Conservation (phyloP, 2,797 vertebrate genomes). For the Poeciliopsis turneri region DNA sequence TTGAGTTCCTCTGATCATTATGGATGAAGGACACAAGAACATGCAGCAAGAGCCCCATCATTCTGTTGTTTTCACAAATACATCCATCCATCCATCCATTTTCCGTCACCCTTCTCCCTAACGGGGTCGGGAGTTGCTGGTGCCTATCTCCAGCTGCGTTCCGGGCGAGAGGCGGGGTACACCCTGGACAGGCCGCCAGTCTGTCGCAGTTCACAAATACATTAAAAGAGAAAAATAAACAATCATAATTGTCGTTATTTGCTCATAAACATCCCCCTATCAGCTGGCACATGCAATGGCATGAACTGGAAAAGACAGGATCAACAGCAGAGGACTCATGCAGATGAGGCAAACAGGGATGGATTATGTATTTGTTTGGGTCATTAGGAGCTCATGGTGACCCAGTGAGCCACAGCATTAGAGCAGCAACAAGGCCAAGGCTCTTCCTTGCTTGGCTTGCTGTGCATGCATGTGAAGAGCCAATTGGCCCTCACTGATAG, state of each 20-base stretch:
- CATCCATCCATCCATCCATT: too few relatives aligned
- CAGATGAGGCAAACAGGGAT: constrained; percentile 47
- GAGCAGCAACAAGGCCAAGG: constrained; percentile 42
- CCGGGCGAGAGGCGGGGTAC: too few relatives aligned
- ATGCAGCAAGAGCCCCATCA: constrained; percentile 48
- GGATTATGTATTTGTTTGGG: constrained; percentile 67
- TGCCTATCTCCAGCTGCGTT: too few relatives aligned
- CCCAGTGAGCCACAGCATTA: constrained; percentile 67
- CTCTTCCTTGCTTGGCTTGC: constrained; percentile 53
- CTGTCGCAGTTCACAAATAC: constrained; percentile 62
- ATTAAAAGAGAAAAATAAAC: constrained; percentile 37
- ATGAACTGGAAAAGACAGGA: constrained; percentile 44
- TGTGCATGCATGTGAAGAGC: constrained; percentile 63
- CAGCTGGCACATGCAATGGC: constrained; percentile 60
- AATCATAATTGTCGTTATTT: constrained; percentile 68
- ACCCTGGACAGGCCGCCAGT: too few relatives aligned
- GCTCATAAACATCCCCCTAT: constrained; percentile 65
- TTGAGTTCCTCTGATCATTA: constrained; percentile 13
- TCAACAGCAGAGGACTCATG: constrained; percentile 44
- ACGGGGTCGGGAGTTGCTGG: too few relatives aligned
- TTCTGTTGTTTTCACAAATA: constrained; percentile 58
- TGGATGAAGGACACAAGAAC: constrained; percentile 24
- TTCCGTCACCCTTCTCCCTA: too few relatives aligned
- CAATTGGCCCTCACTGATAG: constrained; percentile 69
- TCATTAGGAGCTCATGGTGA: constrained; percentile 70